Percentiles rank a stretch among this genome's conserved stretches.
Evolutionary conservation across 2,113 vertebrate genomes (phyloP).

Genomic region (Nerophis ophidion): DNA sequence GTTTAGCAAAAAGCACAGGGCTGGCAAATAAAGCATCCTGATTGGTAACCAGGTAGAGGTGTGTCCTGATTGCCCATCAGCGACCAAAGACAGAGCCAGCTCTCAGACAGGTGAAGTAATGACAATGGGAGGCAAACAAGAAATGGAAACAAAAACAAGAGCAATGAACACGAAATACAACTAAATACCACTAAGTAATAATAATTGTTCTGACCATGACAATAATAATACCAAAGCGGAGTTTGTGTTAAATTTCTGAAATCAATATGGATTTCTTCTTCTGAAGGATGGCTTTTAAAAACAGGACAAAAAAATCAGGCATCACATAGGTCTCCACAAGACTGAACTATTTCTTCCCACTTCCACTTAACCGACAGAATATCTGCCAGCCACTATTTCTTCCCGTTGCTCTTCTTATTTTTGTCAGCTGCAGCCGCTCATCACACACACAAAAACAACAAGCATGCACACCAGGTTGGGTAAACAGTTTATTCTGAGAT

Average conservation of each 20-base stretch:
- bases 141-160: no score
- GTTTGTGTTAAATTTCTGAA: conserved; percentile 3
- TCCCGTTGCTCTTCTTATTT: conserved; percentile 45
- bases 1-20: no score
- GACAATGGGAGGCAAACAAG: no score
- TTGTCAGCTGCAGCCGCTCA: conserved; percentile 52
- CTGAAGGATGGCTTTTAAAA: conserved; percentile 35
- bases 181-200: no score
- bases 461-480: conserved; percentile 28
- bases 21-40: no score
- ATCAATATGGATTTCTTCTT: conserved; percentile 33
- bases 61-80: no score
- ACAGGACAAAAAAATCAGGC: conserved; percentile 41
- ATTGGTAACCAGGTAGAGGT: no score
- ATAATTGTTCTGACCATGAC: no score
- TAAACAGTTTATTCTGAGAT: conserved; percentile 42
- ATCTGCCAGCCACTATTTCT: conserved; percentile 54
- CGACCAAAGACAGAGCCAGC: no score
- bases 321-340: conserved; percentile 46
- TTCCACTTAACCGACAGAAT: conserved; percentile 59
- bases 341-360: conserved; percentile 49
- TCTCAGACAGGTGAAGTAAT: no score
- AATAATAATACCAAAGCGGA: no score
- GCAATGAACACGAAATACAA: no score
- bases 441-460: conserved; percentile 36